phyloP scores from a whole-genome alignment of 2,888 invertebrate genomes.

The Erebia epiphron region DNA sequence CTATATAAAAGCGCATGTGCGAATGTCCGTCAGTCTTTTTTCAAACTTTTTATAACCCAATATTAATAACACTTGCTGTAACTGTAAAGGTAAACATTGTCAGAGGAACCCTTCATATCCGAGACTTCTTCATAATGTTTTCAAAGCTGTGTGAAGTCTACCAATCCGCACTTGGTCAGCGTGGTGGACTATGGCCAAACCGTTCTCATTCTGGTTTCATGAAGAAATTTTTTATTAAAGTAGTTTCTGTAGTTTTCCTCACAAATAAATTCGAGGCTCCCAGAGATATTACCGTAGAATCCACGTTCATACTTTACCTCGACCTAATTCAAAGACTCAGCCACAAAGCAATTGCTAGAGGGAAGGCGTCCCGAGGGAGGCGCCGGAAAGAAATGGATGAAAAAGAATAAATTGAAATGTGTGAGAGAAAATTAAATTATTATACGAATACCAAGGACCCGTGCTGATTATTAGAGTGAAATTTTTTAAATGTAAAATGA shows the following conservation, averaged over 20 bases:
- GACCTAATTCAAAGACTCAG: conserved; percentile 29
- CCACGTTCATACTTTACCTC: background rate
- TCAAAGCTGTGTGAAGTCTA: too few relatives aligned
- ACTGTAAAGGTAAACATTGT: too few relatives aligned
- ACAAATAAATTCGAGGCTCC: background rate
- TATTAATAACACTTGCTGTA: too few relatives aligned
- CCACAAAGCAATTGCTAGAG: conserved; percentile 33
- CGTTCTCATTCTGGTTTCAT: too few relatives aligned
- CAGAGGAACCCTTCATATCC: too few relatives aligned
- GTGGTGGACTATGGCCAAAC: too few relatives aligned
- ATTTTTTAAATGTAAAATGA: background rate
- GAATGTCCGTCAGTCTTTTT: too few relatives aligned
- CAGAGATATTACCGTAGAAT: background rate
- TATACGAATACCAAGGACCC: background rate
- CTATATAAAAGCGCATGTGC: too few relatives aligned
- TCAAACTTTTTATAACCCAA: too few relatives aligned
- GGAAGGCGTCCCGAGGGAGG: conserved; percentile 26
- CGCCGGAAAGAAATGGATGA: conserved; percentile 32
- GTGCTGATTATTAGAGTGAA: background rate
- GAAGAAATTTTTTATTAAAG: too few relatives aligned
- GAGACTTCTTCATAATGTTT: too few relatives aligned
- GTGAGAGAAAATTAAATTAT: conserved; percentile 23
- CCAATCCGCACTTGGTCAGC: too few relatives aligned
- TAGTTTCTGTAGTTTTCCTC: background rate
- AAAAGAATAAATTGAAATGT: conserved; percentile 36